Evolutionary conservation across 2,888 invertebrate genomes (phyloP).

Genomic region (Idaea biselata): DNA sequence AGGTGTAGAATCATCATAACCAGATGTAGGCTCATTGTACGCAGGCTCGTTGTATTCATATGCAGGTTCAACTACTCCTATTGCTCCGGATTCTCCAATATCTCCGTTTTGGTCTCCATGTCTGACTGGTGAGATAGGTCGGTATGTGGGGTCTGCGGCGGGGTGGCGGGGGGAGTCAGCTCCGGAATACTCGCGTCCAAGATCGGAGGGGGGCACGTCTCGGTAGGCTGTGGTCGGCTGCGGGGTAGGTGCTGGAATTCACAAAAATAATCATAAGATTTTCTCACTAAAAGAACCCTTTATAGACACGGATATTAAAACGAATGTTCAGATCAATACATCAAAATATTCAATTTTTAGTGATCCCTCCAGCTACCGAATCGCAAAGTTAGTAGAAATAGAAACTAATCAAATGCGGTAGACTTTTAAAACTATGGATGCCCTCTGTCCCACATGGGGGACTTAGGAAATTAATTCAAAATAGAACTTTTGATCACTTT

Average conservation of each 20-base stretch:
- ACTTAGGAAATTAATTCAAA: too few relatives aligned
- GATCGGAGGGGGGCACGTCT: conserved; percentile 56
- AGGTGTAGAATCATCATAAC: neutral
- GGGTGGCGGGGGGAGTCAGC: conserved; percentile 66
- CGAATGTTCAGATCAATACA: too few relatives aligned
- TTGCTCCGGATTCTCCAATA: neutral
- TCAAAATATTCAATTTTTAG: too few relatives aligned
- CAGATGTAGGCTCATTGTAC: neutral
- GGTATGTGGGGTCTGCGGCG: conserved; percentile 45
- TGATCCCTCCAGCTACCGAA: too few relatives aligned
- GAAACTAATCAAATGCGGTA: too few relatives aligned
- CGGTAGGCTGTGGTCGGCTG: conserved; percentile 59
- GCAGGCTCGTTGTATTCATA: neutral
- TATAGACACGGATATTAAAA: too few relatives aligned
- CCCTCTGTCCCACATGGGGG: too few relatives aligned
- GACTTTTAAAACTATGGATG: too few relatives aligned
- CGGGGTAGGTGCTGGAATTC: conserved; percentile 71
- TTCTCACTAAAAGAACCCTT: too few relatives aligned
- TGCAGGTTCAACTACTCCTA: neutral
- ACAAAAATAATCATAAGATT: neutral
- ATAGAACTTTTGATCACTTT: too few relatives aligned
- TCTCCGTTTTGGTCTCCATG: conserved; percentile 10
- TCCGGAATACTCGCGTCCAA: conserved; percentile 69
- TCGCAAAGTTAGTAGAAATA: too few relatives aligned
- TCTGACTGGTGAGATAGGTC: conserved; percentile 39